These are phyloP conservation scores for Liparis tanakae DNA, from an alignment of 2,797 vertebrate genomes.

Conservation along the genomic window DNA sequence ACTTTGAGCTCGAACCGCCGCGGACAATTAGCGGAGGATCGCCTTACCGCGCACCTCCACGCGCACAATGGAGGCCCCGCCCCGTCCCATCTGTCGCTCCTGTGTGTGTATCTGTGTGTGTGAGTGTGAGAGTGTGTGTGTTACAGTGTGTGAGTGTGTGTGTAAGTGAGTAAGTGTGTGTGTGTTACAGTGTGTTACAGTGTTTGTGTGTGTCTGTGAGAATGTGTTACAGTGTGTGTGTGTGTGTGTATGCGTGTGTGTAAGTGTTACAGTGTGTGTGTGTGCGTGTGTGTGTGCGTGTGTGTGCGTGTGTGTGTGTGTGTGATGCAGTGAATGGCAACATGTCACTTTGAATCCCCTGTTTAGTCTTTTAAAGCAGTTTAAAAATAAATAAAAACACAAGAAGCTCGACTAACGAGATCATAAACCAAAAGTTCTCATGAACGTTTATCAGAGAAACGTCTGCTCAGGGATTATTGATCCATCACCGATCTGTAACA, in stretches of 20 bases:
- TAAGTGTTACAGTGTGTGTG: background rate
- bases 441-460: no score
- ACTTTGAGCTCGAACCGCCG: slow-evolving; percentile 82
- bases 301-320: background rate
- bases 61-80: slow-evolving; percentile 74
- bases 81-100: slow-evolving; percentile 80
- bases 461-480: background rate
- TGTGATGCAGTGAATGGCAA: background rate
- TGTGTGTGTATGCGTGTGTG: background rate
- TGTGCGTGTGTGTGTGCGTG: background rate
- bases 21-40: slow-evolving; percentile 84
- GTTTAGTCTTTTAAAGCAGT: background rate
- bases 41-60: slow-evolving; percentile 78
- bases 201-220: background rate
- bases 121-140: slow-evolving; percentile 45
- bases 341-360: background rate
- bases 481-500: background rate
- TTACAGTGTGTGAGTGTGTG: slow-evolving; percentile 14
- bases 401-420: no score
- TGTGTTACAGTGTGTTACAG: slow-evolving; percentile 18
- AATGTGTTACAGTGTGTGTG: background rate
- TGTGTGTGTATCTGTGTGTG: slow-evolving; percentile 44
- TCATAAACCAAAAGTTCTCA: no score
- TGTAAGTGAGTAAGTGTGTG: background rate
- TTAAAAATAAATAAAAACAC: no score